Evolutionary conservation across 2,888 invertebrate species (phyloP), one percentile per base, ranked within the genome.

Genomic region (Pammene aurita): DNA sequence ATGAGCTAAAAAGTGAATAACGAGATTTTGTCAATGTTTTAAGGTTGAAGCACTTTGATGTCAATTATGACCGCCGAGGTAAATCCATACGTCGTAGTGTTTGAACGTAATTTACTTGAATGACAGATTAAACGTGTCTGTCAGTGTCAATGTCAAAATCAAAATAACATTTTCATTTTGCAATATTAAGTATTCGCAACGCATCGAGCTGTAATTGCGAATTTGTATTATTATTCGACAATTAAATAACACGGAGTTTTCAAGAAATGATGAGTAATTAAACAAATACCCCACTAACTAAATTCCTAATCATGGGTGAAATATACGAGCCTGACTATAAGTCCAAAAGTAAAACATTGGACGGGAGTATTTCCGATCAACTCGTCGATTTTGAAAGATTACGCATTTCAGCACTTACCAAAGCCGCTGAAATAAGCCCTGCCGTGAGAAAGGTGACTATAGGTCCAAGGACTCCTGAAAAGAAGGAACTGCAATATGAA

Each of bases 331-430:
- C 16, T 7, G 57, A 50, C 9, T 68, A 63, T 18, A 69, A 48
- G n/a, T 48, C 46, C 26, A 54, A 72, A 70, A 77, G 75, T 35
- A 83, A 78, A 71, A 82, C 80, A 73, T 78, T 79, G 11, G 84
- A 88, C 68, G 73, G 84, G 13, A 86, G 84, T 75, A 77, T 89
- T 63, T 84, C 83, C 64, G 86, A 86, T 60, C 79, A 85, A 58
- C 77, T 90, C 26, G 80, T 84, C 4, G 88, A 85, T 74, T 88
- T 94, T 77, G 92, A 91, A 66, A 89, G 89, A 75, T 80, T 95
- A 57, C 93, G 94, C 75, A 86, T 94, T 70, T 94, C 95, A 4
- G 94, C 94, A 6, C 80, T 95, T 34, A 91, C 89, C 46, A 95
- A 94, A 80, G 94, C 94, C 5, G 92, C 91, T 16, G 86, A 87